These are phyloP conservation scores for Drosophila pruinosa DNA, from an alignment of 1,140 invertebrate genomes.

Conservation along the genomic window DNA sequence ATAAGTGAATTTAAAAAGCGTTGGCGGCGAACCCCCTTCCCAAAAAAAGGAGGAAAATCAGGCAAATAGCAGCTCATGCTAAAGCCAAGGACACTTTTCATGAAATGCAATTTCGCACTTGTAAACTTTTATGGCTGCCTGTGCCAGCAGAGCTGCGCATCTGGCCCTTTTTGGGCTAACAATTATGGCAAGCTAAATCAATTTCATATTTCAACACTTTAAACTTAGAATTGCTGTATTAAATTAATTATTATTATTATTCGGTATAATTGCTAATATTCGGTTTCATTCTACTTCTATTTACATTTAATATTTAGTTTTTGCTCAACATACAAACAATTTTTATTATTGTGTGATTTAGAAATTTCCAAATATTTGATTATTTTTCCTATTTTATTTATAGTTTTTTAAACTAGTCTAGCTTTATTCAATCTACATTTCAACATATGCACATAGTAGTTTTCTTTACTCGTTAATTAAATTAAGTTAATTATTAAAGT, in stretches of 20 bases:
- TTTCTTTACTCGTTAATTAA: too few species aligned
- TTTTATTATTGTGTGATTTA: too few species aligned
- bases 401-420: too few species aligned
- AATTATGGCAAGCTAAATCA: not conserved
- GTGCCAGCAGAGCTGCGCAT: slow-evolving; percentile 31
- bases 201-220: not conserved
- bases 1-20: slow-evolving; percentile 81
- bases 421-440: too few species aligned
- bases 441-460: too few species aligned
- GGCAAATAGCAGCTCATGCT: slow-evolving; percentile 46
- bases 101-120: slow-evolving; percentile 81
- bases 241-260: not conserved
- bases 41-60: slow-evolving; percentile 14
- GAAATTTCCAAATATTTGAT: too few species aligned
- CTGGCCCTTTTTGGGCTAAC: slow-evolving; percentile 22
- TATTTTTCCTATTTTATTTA: too few species aligned
- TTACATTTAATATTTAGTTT: too few species aligned
- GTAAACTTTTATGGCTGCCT: slow-evolving; percentile 77
- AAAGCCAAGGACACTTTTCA: slow-evolving; percentile 78
- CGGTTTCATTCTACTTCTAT: too few species aligned
- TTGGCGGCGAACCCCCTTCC: slow-evolving; percentile 59
- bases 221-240: not conserved
- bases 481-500: too few species aligned
- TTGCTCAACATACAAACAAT: too few species aligned
- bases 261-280: not conserved